Evolutionary conservation across 2,113 vertebrate genomes (phyloP), one percentile per base, ranked within the genome.

Genomic region (Esox niger): DNA sequence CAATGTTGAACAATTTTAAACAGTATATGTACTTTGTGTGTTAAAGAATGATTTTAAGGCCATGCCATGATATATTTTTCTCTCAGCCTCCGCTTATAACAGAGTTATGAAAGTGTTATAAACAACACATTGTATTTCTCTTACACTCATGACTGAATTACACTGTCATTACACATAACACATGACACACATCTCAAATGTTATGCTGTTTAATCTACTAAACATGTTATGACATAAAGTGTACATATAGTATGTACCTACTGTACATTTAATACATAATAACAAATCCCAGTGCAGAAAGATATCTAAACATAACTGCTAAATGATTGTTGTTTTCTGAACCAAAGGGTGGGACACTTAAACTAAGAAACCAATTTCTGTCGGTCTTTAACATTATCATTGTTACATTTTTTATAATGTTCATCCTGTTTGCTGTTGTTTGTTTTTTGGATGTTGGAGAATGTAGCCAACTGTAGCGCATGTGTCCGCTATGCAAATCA

Each of bases 401-500:
- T 82, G 52, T 58, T 62, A 38, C 1, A 61, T 20, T 70, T 61
- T 58, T 80, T 81, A 25, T 54, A 33, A 33, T 49, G 49, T 33
- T 65, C 58, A 25, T 55, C 64, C 30, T n/a, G 55, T 61, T n/a
- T 58, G 49, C 33, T 35, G 57, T 77, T 30, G 47, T 76, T 74
- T 66, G 32, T 69, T 55, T 82, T 83, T 78, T 85, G 87, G 82
- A 88, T 87, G 84, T 86, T 83, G 83, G 84, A 89, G 90, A 91
- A 91, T 91, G 90, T 91, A 91, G 91, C 91, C 85, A 88, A 86
- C 83, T 90, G 85, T 90, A 90, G 88, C 84, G 89, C 88, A 89
- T 87, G 89, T 89, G 91, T 90, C 88, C 85, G 89, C 91, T 92
- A 91, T 92, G 91, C 91, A 92, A 91, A 87, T 85, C 84, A 86